phyloP scores from a whole-genome alignment of 2,797 vertebrate species.

The Chloroceryle amazona region DNA sequence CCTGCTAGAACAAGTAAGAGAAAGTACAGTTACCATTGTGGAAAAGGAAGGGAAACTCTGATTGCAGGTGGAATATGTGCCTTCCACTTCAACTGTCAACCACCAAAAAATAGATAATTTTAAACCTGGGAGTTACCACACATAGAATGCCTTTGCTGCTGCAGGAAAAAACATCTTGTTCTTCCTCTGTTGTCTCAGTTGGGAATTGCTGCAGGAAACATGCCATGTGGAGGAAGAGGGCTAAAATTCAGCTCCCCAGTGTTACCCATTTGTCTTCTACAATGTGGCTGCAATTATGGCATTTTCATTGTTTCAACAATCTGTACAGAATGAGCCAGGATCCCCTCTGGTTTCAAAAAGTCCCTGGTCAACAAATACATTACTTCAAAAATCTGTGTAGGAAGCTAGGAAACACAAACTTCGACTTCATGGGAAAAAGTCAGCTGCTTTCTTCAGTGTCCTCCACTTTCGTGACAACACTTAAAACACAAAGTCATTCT shows the following conservation, averaged over 20 bases:
- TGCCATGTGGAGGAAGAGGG: constrained; percentile 46
- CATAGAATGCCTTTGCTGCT: constrained; percentile 42
- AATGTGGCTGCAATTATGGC: constrained; percentile 41
- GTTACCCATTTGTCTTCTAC: constrained; percentile 58
- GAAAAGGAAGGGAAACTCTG: constrained; percentile 18
- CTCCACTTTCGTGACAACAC: neutral
- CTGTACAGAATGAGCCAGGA: neutral
- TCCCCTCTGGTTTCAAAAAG: neutral
- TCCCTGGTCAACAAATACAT: neutral
- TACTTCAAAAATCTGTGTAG: neutral
- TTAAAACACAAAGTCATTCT: constrained; percentile 8
- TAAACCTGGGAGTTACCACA: neutral
- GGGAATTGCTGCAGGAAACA: constrained; percentile 53
- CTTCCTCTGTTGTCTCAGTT: constrained; percentile 19
- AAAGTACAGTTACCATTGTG: neutral
- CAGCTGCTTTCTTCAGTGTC: neutral
- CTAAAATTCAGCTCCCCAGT: constrained; percentile 28
- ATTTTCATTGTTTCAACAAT: constrained; percentile 49
- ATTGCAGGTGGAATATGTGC: neutral
- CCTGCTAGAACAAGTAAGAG: neutral
- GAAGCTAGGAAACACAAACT: constrained; percentile 53
- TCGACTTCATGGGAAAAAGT: constrained; percentile 41
- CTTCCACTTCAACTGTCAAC: constrained; percentile 33
- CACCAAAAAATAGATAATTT: neutral
- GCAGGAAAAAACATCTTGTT: constrained; percentile 53